A percentile compares a stretch with the other conserved stretches of the same genome.
Evolutionary conservation across 2,797 vertebrate genomes (phyloP).

Genomic region (Cuculus canorus): DNA sequence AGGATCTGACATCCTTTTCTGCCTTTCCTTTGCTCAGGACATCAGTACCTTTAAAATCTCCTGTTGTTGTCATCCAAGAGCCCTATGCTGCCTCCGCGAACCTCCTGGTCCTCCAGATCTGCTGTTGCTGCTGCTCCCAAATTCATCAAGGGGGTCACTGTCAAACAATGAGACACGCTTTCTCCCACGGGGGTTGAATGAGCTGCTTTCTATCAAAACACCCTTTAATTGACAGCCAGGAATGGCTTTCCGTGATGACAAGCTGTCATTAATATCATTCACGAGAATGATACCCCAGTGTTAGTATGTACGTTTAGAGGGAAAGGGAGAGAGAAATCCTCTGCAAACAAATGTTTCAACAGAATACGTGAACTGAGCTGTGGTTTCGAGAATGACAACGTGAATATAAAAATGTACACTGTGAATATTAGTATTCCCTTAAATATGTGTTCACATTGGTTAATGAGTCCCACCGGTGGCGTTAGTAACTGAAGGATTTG

Average conservation of each 20-base stretch:
- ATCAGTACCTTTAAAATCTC: background rate
- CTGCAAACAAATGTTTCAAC: constrained; percentile 59
- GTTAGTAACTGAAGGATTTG: constrained; percentile 74
- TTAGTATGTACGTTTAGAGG: constrained; percentile 19
- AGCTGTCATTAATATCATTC: constrained; percentile 67
- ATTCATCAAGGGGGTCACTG: constrained; percentile 58
- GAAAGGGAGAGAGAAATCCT: constrained; percentile 41
- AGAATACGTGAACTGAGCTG: constrained; percentile 51
- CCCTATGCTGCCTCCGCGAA: background rate
- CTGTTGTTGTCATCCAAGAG: background rate
- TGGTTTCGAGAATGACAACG: constrained; percentile 65
- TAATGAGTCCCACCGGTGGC: constrained; percentile 72
- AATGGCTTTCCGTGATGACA: constrained; percentile 57
- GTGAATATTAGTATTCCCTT: constrained; percentile 72
- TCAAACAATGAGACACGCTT: constrained; percentile 34
- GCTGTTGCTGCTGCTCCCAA: constrained; percentile 29
- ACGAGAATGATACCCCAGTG: constrained; percentile 24
- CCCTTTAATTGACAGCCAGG: constrained; percentile 59
- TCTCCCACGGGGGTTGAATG: background rate
- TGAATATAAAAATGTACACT: constrained; percentile 70
- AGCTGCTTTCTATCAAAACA: constrained; percentile 58
- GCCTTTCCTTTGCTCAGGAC: background rate
- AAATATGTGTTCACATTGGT: constrained; percentile 67
- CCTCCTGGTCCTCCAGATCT: background rate
- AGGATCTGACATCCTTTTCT: background rate